phyloP scores from a whole-genome alignment of 2,797 vertebrate genomes.

The Gobionotothen gibberifrons region DNA sequence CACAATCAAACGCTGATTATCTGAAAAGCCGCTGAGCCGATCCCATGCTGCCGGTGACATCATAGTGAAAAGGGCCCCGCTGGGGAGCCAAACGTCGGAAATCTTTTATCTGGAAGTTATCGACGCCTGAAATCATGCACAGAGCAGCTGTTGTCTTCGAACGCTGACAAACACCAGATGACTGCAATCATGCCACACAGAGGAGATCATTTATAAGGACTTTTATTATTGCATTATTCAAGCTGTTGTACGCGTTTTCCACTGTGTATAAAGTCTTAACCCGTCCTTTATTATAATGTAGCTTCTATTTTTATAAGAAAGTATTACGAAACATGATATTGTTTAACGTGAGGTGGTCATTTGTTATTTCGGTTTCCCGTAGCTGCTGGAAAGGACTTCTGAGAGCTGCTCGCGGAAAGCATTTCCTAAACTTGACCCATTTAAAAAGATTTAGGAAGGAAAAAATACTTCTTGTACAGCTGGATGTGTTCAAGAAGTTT shows the following conservation, averaged over 20 bases:
- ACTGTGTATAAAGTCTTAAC: slow-evolving; percentile 37
- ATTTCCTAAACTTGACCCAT: background rate
- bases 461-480: background rate
- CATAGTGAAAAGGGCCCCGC: slow-evolving; percentile 36
- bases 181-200: slow-evolving; percentile 26
- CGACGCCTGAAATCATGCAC: slow-evolving; percentile 54
- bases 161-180: slow-evolving; percentile 56
- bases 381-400: slow-evolving; percentile 21
- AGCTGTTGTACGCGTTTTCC: slow-evolving; percentile 14
- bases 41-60: slow-evolving; percentile 18
- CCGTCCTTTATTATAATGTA: slow-evolving; percentile 26
- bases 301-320: slow-evolving; percentile 64
- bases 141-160: slow-evolving; percentile 46
- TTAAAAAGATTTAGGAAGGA: slow-evolving; percentile 16
- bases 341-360: slow-evolving; percentile 29
- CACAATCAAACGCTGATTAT: slow-evolving; percentile 2
- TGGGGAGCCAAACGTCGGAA: slow-evolving; percentile 20
- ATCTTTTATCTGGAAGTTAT: slow-evolving; percentile 41
- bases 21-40: slow-evolving; percentile 1
- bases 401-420: slow-evolving; percentile 11
- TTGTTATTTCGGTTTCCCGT: slow-evolving; percentile 25
- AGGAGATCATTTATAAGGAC: slow-evolving; percentile 10
- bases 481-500: slow-evolving; percentile 15
- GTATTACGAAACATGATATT: slow-evolving; percentile 35
- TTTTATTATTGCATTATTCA: slow-evolving; percentile 11